These are phyloP conservation scores for Epinotia nisella DNA, from an alignment of 2,888 invertebrate species.

Conservation along the genomic window DNA sequence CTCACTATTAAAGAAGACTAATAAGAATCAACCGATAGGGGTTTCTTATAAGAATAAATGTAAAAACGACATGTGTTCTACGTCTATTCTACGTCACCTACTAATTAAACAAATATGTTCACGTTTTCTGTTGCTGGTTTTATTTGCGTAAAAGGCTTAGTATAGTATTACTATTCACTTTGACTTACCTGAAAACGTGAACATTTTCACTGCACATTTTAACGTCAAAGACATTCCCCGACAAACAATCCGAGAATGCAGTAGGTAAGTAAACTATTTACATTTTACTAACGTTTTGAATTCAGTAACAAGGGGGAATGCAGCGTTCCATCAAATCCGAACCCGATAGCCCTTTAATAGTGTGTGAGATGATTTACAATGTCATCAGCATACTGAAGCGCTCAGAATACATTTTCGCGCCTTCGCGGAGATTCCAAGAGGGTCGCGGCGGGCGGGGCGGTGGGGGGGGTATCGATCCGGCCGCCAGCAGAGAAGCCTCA, in stretches of 20 bases:
- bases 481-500: constrained; percentile 56
- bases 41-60: constrained; percentile 6
- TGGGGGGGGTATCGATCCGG: constrained; percentile 60
- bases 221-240: not conserved
- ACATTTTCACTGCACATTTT: not conserved
- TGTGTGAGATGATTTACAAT: constrained; percentile 43
- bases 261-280: constrained; percentile 2
- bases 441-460: constrained; percentile 40
- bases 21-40: not conserved
- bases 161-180: not conserved
- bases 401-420: constrained; percentile 43
- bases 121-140: not conserved
- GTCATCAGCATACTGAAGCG: constrained; percentile 45
- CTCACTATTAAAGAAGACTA: not conserved
- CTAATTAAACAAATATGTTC: not conserved
- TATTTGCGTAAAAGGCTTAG: not conserved
- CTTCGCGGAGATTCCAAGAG: constrained; percentile 45
- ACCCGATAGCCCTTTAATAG: constrained; percentile 43
- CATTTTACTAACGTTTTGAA: not conserved
- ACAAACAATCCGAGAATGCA: not conserved
- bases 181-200: not conserved
- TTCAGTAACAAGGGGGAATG: constrained; percentile 22
- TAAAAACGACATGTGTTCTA: not conserved
- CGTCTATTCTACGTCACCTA: not conserved
- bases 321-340: constrained; percentile 26